Evolutionary conservation across 1,140 invertebrate genomes (phyloP), one percentile per base, ranked within the genome.

Genomic region (Zaprionus africanus): DNA sequence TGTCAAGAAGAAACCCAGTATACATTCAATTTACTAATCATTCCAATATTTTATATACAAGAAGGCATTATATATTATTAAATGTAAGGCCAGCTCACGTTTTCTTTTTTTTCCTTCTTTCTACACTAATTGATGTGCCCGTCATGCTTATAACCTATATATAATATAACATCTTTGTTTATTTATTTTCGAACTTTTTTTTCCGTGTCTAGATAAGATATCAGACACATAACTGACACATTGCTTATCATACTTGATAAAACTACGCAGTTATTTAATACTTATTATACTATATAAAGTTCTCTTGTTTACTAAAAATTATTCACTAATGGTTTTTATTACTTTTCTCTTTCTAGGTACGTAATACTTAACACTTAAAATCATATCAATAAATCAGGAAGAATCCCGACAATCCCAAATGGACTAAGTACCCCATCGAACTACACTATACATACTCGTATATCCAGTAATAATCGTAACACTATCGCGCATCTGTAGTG

Each of bases 381-480:
- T 13, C 24, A 51, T 51, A 19, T 2, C 17, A 19, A 19, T 49
- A 49, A 22, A 15, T 49, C 46, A 49, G 4, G 11, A 22, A 24
- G 46, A 49, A 49, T 22, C 46, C 2, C 5, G 0, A 51, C 7
- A 49, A 49, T 11, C 7, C 41, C 12, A 51, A 22, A 12, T 19
- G 6, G 5, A 51, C 46, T 22, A 22, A 24, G 46, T 22, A 51
- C 11, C 19, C 46, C 7, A 46, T 46, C 41, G 41, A 17, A 3
- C 6, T 9, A 17, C 4, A 51, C 46, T 22, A 24, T 51, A 43
- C 11, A 51, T 17, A 46, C n/a, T 11, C 9, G 11, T 31, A 17
- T 46, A 31, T 62, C 5, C 62, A 38, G 24, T 41, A 59, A 72
- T 66, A 63, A 57, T 19, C 28, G 34, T 58, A 63, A 63, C 24